Conservation (phyloP, 2,113 vertebrate species). For the Boulengeromyrus knoepffleri region DNA sequence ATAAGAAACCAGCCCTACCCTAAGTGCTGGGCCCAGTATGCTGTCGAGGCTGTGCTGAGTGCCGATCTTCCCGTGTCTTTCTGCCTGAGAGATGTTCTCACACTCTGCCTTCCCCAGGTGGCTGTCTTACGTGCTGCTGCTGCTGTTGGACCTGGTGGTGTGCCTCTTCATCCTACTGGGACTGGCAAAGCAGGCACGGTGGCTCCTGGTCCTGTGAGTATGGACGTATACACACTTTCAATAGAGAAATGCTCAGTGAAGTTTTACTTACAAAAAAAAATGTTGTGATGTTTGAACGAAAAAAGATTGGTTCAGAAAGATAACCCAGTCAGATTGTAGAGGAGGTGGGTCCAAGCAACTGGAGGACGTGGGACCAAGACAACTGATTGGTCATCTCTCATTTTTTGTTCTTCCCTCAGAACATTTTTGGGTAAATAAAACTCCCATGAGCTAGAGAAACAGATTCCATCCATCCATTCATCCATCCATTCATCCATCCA, state of each 20-base stretch:
- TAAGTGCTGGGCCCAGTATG: neutral
- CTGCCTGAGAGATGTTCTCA: neutral
- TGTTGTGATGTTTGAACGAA: no score
- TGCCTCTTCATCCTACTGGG: slow-evolving; percentile 83
- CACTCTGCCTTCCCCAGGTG: slow-evolving; percentile 57
- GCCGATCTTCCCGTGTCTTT: neutral
- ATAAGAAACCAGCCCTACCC: neutral
- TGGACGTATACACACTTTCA: neutral
- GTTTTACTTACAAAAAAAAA: no score
- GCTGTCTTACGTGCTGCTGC: slow-evolving; percentile 75
- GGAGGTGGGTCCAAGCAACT: no score
- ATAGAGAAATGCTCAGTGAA: no score
- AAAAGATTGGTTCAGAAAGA: no score
- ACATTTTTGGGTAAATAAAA: no score
- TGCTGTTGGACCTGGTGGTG: slow-evolving; percentile 77
- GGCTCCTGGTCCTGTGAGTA: slow-evolving; percentile 83
- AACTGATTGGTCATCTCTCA: no score
- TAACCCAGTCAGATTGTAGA: no score
- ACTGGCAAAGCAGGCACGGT: slow-evolving; percentile 82
- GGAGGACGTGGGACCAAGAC: no score
- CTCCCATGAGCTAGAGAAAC: neutral
- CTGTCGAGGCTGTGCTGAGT: neutral
- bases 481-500: neutral
- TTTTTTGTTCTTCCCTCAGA: no score
- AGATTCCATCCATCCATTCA: neutral